Percentiles rank a stretch among this genome's conserved stretches.
Evolutionary conservation across 2,888 invertebrate genomes (phyloP).

Genomic region (Dendrolimus houi): DNA sequence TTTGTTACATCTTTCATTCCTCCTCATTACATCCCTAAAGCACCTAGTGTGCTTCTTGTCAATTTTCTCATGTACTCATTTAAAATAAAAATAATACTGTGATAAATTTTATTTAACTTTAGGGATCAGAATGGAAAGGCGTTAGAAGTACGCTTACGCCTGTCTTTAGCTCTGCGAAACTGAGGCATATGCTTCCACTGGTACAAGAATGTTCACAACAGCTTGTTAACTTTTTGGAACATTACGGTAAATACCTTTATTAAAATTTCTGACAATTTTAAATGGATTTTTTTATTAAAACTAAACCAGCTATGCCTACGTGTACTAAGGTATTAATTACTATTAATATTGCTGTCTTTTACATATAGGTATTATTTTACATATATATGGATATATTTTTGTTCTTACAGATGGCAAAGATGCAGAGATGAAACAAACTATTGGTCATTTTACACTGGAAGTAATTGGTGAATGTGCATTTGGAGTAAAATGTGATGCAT

Average conservation of each 20-base stretch:
- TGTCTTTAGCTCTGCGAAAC: conserved; percentile 71
- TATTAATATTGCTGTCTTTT: too few species aligned
- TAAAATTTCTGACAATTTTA: too few species aligned
- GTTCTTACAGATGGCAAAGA: conserved; percentile 47
- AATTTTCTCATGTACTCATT: too few species aligned
- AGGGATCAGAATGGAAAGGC: conserved; percentile 72
- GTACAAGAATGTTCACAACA: conserved; percentile 60
- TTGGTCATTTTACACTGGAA: conserved; percentile 73
- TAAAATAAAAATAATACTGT: too few species aligned
- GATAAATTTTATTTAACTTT: conserved; percentile 10
- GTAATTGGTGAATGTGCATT: conserved; percentile 76
- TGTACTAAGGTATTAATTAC: too few species aligned
- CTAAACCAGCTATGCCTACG: too few species aligned
- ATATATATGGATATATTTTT: neutral
- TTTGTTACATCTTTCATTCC: too few species aligned
- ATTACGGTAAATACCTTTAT: conserved; percentile 38
- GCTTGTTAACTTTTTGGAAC: conserved; percentile 55
- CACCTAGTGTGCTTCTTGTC: too few species aligned
- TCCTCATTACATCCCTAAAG: too few species aligned
- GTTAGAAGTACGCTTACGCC: conserved; percentile 70
- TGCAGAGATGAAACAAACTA: conserved; percentile 72
- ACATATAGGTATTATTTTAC: neutral
- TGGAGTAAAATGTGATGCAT: conserved; percentile 69
- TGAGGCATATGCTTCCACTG: conserved; percentile 67
- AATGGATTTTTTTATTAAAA: too few species aligned